Evolutionary conservation across 2,888 invertebrate genomes (phyloP).

Genomic region (Xestia ashworthii): DNA sequence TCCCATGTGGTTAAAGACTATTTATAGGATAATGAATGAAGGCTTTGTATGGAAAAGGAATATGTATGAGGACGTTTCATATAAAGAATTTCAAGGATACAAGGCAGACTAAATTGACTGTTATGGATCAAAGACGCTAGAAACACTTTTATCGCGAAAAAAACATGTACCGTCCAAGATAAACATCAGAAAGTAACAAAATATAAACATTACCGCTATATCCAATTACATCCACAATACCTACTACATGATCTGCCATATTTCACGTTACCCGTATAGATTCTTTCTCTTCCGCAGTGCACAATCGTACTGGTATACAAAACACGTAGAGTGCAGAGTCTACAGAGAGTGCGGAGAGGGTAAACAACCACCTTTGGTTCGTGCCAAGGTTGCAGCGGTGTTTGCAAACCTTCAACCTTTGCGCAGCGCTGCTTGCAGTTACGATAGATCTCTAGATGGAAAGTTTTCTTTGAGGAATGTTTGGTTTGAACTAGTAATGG

Average conservation of each 20-base stretch:
- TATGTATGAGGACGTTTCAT: background rate
- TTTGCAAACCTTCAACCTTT: constrained; percentile 53
- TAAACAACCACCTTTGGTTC: constrained; percentile 63
- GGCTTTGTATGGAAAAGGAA: background rate
- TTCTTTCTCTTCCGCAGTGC: constrained; percentile 56
- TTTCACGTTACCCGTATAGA: constrained; percentile 44
- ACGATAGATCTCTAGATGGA: constrained; percentile 25
- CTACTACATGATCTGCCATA: constrained; percentile 11
- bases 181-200: background rate
- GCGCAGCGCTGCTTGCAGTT: constrained; percentile 21
- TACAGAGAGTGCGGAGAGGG: constrained; percentile 48
- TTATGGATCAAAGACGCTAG: background rate
- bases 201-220: background rate
- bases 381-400: constrained; percentile 49
- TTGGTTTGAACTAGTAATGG: constrained; percentile 33
- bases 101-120: background rate
- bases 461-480: constrained; percentile 37
- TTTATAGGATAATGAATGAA: constrained; percentile 18
- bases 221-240: constrained; percentile 23
- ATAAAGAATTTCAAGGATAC: background rate
- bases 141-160: background rate
- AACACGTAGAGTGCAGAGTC: constrained; percentile 60
- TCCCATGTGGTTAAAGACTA: constrained; percentile 1
- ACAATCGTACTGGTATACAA: constrained; percentile 54
- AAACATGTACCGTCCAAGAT: background rate